Evolutionary conservation across 2,797 vertebrate genomes (phyloP).

Genomic region (Chaunax sp.): DNA sequence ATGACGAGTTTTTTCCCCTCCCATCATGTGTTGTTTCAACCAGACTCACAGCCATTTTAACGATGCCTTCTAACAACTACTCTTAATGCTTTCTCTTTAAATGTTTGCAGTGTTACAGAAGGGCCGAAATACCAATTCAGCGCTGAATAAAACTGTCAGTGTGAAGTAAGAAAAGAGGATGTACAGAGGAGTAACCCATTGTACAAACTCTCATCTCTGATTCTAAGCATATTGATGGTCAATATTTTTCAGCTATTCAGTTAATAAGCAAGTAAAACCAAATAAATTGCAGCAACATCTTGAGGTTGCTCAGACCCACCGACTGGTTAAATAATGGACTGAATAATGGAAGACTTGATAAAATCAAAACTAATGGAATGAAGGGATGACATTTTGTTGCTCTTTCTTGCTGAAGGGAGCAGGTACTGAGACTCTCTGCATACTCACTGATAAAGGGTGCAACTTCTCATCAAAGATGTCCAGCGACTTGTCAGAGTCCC

Average conservation of each 20-base stretch:
- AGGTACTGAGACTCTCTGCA: neutral
- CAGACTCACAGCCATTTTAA: neutral
- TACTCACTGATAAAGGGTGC: constrained; percentile 95
- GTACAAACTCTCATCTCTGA: neutral
- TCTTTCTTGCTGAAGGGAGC: neutral
- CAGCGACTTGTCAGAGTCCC: constrained; percentile 93
- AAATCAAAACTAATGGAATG: neutral
- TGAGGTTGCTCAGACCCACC: neutral
- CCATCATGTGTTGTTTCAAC: no score
- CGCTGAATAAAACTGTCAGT: no score
- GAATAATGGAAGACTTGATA: neutral
- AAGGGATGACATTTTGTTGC: neutral
- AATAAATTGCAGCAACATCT: neutral
- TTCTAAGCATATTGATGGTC: neutral
- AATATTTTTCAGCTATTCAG: neutral
- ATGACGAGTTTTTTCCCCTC: neutral
- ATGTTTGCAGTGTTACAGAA: neutral
- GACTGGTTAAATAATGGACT: no score
- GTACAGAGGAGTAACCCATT: no score
- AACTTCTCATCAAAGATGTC: constrained; percentile 99
- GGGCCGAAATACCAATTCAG: neutral
- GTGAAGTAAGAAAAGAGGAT: no score
- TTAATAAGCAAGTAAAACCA: neutral
- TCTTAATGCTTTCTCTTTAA: neutral
- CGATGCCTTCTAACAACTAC: neutral